phyloP scores from a whole-genome alignment of 2,797 vertebrate species.

The Semotilus atromaculatus region DNA sequence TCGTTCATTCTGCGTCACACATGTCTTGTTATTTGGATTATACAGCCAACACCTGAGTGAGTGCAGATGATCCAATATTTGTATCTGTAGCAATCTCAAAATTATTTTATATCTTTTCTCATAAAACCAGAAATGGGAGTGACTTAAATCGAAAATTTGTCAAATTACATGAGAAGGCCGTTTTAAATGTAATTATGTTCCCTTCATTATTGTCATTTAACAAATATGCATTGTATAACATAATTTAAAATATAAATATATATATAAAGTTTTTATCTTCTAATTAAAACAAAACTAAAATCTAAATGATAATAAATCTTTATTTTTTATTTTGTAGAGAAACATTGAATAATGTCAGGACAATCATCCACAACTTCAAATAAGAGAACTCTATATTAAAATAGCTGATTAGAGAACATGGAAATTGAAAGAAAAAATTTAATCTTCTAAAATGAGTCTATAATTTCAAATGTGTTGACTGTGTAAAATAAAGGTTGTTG shows the following conservation, averaged over 20 bases:
- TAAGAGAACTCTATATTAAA: too few species aligned
- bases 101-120: not conserved
- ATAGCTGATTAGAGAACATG: not conserved
- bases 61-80: not conserved
- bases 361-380: not conserved
- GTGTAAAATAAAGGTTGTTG: not conserved
- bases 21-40: too few species aligned
- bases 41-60: too few species aligned
- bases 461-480: not conserved
- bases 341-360: not conserved
- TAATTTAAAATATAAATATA: too few species aligned
- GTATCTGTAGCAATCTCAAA: not conserved
- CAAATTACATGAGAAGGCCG: not conserved
- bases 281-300: not conserved
- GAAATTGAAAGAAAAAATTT: not conserved
- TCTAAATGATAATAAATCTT: not conserved
- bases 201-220: not conserved
- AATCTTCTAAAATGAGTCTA: not conserved
- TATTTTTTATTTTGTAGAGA: not conserved
- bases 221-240: too few species aligned
- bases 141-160: not conserved
- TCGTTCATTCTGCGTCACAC: too few species aligned
- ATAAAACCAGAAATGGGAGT: not conserved
- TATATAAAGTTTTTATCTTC: not conserved
- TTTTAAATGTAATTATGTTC: too few species aligned